phyloP scores from a whole-genome alignment of 2,797 vertebrate species.

The Thunnus albacares region DNA sequence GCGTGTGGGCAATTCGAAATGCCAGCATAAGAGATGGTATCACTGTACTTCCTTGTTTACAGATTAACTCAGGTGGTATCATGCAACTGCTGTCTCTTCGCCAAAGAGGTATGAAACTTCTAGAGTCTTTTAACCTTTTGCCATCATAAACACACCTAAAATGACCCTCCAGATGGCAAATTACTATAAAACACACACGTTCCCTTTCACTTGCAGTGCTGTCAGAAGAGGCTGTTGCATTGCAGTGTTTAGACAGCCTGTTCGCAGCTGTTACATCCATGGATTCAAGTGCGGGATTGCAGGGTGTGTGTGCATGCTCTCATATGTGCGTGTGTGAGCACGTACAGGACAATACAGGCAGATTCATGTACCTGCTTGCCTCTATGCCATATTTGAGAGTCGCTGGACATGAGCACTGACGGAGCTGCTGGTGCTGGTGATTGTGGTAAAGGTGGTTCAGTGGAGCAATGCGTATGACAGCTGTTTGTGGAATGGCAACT shows the following conservation, averaged over 20 bases:
- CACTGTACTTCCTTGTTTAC: slow-evolving; percentile 42
- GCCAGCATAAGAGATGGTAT: slow-evolving; percentile 37
- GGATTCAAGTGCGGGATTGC: slow-evolving; percentile 53
- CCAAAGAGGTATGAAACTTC: slow-evolving; percentile 36
- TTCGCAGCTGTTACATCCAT: slow-evolving; percentile 65
- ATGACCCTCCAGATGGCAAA: slow-evolving; percentile 76
- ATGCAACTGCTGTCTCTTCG: slow-evolving; percentile 11
- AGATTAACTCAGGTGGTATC: slow-evolving; percentile 13
- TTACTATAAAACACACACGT: slow-evolving; percentile 35
- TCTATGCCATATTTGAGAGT: slow-evolving; percentile 20
- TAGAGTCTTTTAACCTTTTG: slow-evolving; percentile 48
- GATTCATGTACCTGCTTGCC: slow-evolving; percentile 46
- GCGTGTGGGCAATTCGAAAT: slow-evolving; percentile 55
- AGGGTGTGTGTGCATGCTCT: slow-evolving; percentile 12
- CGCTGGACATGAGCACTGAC: neutral
- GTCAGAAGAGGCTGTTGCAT: slow-evolving; percentile 40
- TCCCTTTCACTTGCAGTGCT: slow-evolving; percentile 49
- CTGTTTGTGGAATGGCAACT: slow-evolving; percentile 65
- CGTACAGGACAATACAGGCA: slow-evolving; percentile 1
- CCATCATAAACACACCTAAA: slow-evolving; percentile 55
- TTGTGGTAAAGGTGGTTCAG: slow-evolving; percentile 44
- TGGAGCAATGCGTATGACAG: slow-evolving; percentile 45
- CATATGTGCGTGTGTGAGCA: slow-evolving; percentile 9
- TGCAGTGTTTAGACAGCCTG: slow-evolving; percentile 66
- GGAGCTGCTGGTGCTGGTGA: slow-evolving; percentile 20